These are phyloP conservation scores for Sylvietta virens DNA, from an alignment of 2,113 vertebrate species.

Conservation along the genomic window DNA sequence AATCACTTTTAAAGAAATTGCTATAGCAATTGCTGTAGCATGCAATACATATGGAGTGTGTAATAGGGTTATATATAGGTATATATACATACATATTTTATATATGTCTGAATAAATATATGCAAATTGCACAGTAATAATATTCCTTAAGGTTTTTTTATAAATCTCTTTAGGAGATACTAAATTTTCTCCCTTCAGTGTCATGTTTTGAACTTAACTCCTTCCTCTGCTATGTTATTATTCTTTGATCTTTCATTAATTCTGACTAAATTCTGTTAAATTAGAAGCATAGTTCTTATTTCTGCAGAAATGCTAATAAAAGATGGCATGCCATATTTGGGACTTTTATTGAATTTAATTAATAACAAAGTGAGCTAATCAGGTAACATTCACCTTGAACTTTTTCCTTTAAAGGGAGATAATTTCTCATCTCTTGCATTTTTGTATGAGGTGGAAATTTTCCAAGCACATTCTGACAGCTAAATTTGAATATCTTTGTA, in stretches of 20 bases:
- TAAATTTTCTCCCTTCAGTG: not conserved
- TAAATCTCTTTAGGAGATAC: not conserved
- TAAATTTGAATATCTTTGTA: conserved; percentile 55
- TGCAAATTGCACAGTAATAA: not conserved
- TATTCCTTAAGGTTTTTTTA: not conserved
- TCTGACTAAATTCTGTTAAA: conserved; percentile 31
- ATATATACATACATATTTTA: not conserved
- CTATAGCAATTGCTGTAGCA: not conserved
- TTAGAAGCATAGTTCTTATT: conserved; percentile 1
- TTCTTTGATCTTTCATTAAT: conserved; percentile 22
- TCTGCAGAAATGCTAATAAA: conserved; percentile 48
- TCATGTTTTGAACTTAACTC: not conserved
- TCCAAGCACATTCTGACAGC: conserved; percentile 1
- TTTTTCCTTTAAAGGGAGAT: conserved; percentile 35
- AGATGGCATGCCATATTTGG: conserved; percentile 16
- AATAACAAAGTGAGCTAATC: conserved; percentile 54
- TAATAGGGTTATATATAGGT: not conserved
- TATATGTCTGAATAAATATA: not conserved
- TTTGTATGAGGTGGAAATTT: not conserved
- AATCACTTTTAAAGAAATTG: not conserved
- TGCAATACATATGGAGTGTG: not conserved
- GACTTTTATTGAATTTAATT: conserved; percentile 66
- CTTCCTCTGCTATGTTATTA: not conserved
- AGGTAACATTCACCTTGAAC: conserved; percentile 34
- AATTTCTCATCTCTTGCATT: conserved; percentile 31